Evolutionary conservation across 2,113 vertebrate species (phyloP).

Genomic region (Emydocephalus ijimae): DNA sequence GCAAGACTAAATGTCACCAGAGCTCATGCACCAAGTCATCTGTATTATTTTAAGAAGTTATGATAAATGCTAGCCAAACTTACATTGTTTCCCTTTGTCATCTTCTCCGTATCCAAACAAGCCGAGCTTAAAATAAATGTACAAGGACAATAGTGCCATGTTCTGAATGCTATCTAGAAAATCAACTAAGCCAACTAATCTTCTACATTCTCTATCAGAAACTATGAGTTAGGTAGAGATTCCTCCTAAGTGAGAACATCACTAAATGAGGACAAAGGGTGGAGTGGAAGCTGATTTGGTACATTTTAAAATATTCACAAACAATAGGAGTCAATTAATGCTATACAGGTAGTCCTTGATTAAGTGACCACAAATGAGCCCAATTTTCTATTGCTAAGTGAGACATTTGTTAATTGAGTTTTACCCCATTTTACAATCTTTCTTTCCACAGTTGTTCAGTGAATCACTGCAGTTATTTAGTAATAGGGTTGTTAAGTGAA

Average conservation of each 20-base stretch:
- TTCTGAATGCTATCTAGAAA: neutral
- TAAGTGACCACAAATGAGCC: neutral
- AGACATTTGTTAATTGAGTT: neutral
- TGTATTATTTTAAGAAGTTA: slow-evolving; percentile 70
- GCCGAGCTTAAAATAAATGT: slow-evolving; percentile 62
- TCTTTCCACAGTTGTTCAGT: neutral
- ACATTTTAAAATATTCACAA: neutral
- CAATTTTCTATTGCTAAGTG: neutral
- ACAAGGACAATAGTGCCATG: slow-evolving; percentile 35
- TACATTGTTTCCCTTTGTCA: slow-evolving; percentile 61
- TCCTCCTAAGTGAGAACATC: neutral
- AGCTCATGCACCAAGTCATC: slow-evolving; percentile 60
- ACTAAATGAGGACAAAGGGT: neutral
- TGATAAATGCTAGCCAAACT: slow-evolving; percentile 64
- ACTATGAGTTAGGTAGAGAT: neutral
- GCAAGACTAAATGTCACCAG: slow-evolving; percentile 53
- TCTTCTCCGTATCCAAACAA: slow-evolving; percentile 41
- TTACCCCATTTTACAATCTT: neutral
- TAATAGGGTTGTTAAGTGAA: neutral
- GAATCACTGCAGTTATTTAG: neutral
- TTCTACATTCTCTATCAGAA: neutral
- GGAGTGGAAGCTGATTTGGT: neutral
- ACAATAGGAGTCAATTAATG: neutral
- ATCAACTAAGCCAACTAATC: neutral
- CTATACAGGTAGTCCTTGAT: neutral